Evolutionary conservation across 2,888 invertebrate genomes (phyloP).

Genomic region (Scaptomyza parva): DNA sequence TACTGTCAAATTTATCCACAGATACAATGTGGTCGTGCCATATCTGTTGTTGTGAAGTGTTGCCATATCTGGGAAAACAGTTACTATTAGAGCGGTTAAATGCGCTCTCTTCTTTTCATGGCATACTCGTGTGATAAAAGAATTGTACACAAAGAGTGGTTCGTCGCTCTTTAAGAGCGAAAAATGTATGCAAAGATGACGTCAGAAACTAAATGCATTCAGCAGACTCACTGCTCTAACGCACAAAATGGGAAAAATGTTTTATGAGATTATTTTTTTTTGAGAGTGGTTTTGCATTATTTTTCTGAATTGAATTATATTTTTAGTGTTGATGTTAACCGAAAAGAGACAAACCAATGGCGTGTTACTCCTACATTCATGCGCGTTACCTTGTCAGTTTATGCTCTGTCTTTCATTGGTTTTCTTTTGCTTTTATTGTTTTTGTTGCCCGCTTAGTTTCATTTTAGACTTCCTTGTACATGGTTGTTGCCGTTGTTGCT

Average conservation of each 20-base stretch:
- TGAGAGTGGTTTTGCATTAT: not conserved
- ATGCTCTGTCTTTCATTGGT: slow-evolving; percentile 35
- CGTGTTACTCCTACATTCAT: not conserved
- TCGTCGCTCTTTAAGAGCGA: slow-evolving; percentile 19
- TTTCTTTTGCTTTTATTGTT: slow-evolving; percentile 52
- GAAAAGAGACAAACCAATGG: not conserved
- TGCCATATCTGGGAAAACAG: slow-evolving; percentile 41
- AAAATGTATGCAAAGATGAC: slow-evolving; percentile 14
- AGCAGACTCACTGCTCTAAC: not conserved
- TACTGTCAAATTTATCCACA: slow-evolving; percentile 11
- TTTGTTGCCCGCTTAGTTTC: slow-evolving; percentile 56
- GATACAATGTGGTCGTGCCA: slow-evolving; percentile 7
- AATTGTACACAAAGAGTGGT: not conserved
- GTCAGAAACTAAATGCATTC: slow-evolving; percentile 5
- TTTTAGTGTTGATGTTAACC: not conserved
- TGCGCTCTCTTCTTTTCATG: slow-evolving; percentile 8
- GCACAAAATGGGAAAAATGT: not conserved
- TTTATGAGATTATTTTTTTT: slow-evolving; percentile 1
- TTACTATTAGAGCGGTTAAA: not conserved
- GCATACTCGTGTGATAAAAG: slow-evolving; percentile 5
- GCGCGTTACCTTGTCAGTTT: slow-evolving; percentile 30
- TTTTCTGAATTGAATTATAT: not conserved
- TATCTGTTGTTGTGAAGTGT: slow-evolving; percentile 6
- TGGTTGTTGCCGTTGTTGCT: slow-evolving; percentile 54
- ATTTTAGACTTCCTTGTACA: slow-evolving; percentile 60